Evolutionary conservation across 1,140 invertebrate species (phyloP).

Genomic region (Drosophila jambulina): DNA sequence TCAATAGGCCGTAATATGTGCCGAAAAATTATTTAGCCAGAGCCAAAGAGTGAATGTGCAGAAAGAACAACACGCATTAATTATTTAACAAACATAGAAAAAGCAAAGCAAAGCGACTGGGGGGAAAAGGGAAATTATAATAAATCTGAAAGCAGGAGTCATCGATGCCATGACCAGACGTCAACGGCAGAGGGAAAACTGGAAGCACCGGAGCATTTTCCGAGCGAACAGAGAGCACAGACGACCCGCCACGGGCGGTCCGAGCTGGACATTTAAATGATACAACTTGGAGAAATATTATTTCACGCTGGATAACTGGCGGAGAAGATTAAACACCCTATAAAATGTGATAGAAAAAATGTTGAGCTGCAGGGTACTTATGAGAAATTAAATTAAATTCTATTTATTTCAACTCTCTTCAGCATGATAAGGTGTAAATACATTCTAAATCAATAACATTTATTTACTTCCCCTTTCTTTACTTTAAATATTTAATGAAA

Average conservation of each 20-base stretch:
- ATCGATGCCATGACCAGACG: constrained; percentile 65
- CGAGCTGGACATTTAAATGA: constrained; percentile 67
- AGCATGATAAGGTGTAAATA: neutral
- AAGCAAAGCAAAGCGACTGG: constrained; percentile 8
- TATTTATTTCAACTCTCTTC: neutral
- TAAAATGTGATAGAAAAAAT: neutral
- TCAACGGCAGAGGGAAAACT: constrained; percentile 39
- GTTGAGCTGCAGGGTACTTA: neutral
- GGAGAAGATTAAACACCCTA: constrained; percentile 26
- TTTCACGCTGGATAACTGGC: constrained; percentile 3
- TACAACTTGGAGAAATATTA: constrained; percentile 55
- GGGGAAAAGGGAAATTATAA: constrained; percentile 62
- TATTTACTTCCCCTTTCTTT: neutral
- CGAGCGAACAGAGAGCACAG: constrained; percentile 63
- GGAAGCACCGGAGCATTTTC: constrained; percentile 56
- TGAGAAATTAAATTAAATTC: neutral
- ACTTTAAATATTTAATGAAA: constrained; percentile 1
- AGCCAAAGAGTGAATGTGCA: constrained; percentile 55
- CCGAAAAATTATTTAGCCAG: constrained; percentile 73
- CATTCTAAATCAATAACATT: too few species aligned
- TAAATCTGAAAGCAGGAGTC: constrained; percentile 71
- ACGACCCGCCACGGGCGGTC: constrained; percentile 65
- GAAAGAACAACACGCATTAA: constrained; percentile 79
- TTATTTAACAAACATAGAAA: constrained; percentile 70
- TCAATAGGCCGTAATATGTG: constrained; percentile 81